Percentiles rank a stretch among this genome's conserved stretches.
Conservation (phyloP, 1,140 invertebrate species). For the Nomia melanderi region DNA sequence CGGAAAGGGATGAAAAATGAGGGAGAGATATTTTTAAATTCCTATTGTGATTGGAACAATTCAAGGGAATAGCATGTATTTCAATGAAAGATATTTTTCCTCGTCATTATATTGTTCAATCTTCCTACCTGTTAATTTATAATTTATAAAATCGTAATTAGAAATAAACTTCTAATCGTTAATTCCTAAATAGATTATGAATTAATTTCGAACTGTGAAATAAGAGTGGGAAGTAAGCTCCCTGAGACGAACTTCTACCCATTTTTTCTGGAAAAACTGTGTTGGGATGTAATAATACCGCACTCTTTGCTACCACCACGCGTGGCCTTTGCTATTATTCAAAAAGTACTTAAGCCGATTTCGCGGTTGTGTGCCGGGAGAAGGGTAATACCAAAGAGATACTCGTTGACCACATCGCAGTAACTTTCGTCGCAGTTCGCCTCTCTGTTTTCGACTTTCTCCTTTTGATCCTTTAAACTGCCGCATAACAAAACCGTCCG, state of each 20-base stretch:
- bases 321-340: constrained; percentile 60
- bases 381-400: constrained; percentile 50
- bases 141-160: too few relatives aligned
- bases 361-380: constrained; percentile 39
- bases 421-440: constrained; percentile 20
- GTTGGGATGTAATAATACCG: constrained; percentile 22
- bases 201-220: not conserved
- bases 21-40: not conserved
- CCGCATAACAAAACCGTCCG: not conserved
- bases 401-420: constrained; percentile 41
- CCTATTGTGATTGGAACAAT: too few relatives aligned
- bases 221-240: not conserved
- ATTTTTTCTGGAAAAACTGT: constrained; percentile 33
- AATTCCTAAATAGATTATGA: not conserved
- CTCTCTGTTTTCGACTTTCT: constrained; percentile 9
- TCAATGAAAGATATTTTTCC: too few relatives aligned
- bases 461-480: constrained; percentile 17
- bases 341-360: constrained; percentile 72
- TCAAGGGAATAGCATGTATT: too few relatives aligned
- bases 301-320: constrained; percentile 8
- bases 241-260: not conserved
- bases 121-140: too few relatives aligned
- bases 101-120: too few relatives aligned
- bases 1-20: not conserved
- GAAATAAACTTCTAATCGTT: not conserved